Base-by-base conservation (phyloP, 2,113 vertebrate species). In the Tachuris rubrigastra region DNA sequence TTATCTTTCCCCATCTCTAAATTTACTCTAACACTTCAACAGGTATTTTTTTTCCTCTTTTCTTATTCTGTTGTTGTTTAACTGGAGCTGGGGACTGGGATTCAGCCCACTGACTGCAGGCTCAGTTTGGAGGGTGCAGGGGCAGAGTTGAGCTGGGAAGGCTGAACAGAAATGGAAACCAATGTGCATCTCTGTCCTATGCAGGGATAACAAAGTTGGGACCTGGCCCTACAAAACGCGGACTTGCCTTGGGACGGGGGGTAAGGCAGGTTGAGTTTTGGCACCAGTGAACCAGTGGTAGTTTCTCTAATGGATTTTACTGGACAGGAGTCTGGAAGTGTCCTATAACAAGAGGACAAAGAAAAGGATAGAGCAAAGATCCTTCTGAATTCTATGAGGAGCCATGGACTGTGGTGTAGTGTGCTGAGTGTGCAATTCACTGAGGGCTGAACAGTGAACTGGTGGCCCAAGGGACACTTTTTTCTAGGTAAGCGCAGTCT, bases 211-310 rank as follows among this genome's bases (percentile, higher is more conserved):
- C 6, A 24, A 55, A 52, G 7, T 33, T 74, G 63, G 80, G 33
- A 28, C 14, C 12, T 85, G 37, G 15, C 41, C 14, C 14, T 82
- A 9, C 4, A 25, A 41, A 44, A 42, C 5, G 9, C 78, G 33
- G 27, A 1, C 14, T 60, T 76, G 15, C 4, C 7, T 59, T 2
- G 9, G 18, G 15, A 25, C 0, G 0, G 19, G 17, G 27, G 15
- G 8, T n/a, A 52, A 56, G 39, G 27, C 33, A 63, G 28, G 14
- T 19, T 87, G 39, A 6, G 5, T 75, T 92, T 88, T 92, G 69
- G 55, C 25, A 53, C 19, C 24, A 16, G 5, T 47, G 62, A 23
- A 21, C 10, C n/a, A 53, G 41, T 4, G 8, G 5, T 31, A 18
- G 7, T 65, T 79, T 71, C 20, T 84, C 18, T 83, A 24, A 11